A percentile compares a stretch with the other conserved stretches of the same genome.
These are phyloP conservation scores for Leptopilina drosophilae DNA, from an alignment of 2,888 invertebrate genomes.

Conservation along the genomic window DNA sequence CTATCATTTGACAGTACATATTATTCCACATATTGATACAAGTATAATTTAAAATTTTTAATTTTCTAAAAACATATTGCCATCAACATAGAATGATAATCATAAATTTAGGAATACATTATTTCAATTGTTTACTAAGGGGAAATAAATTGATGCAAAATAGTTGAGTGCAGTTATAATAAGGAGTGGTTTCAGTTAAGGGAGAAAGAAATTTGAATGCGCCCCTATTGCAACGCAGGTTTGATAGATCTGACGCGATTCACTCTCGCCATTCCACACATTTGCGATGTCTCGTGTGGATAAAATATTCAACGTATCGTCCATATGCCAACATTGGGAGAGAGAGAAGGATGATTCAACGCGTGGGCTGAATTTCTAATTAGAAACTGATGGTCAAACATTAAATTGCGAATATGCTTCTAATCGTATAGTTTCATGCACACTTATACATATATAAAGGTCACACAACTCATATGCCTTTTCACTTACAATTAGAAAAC, in stretches of 20 bases:
- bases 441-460: conserved; percentile 7
- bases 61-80: no score
- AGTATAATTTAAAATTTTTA: no score
- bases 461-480: background rate
- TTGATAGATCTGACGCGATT: conserved; percentile 34
- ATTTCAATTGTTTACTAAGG: background rate
- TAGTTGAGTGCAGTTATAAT: conserved; percentile 11
- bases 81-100: background rate
- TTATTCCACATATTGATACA: no score
- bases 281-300: conserved; percentile 34
- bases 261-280: conserved; percentile 1
- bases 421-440: background rate
- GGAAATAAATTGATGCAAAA: conserved; percentile 23
- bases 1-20: no score
- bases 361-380: conserved; percentile 35
- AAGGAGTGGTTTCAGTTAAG: conserved; percentile 12
- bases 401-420: conserved; percentile 23
- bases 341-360: conserved; percentile 26
- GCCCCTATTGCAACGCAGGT: conserved; percentile 23
- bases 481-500: conserved; percentile 16
- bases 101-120: background rate
- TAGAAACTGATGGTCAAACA: conserved; percentile 22
- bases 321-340: conserved; percentile 1
- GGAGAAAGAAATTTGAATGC: conserved; percentile 21
- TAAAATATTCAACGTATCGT: conserved; percentile 29